Evolutionary conservation across 2,113 vertebrate species (phyloP).

Genomic region (Crotalus tigris): DNA sequence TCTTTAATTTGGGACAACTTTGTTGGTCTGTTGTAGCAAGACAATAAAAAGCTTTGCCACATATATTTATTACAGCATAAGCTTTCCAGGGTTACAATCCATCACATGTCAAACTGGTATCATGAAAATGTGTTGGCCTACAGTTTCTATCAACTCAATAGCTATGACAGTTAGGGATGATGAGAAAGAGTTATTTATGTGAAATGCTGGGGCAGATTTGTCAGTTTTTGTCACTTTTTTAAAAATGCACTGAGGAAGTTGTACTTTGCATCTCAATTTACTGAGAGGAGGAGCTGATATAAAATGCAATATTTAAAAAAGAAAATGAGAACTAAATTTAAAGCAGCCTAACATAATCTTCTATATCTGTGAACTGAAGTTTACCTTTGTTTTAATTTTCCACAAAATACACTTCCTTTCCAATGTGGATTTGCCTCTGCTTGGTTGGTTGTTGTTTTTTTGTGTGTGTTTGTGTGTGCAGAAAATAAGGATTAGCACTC

Average conservation of each 20-base stretch:
- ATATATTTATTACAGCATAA: neutral
- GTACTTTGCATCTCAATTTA: neutral
- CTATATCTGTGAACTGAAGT: neutral
- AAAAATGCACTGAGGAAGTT: neutral
- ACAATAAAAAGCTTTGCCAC: neutral
- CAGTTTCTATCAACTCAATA: neutral
- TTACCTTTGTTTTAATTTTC: neutral
- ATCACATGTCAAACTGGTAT: neutral
- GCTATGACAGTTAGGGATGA: neutral
- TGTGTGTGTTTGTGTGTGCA: neutral
- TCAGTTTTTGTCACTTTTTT: neutral
- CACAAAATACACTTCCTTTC: neutral
- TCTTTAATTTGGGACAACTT: neutral
- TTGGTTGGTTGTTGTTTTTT: no score
- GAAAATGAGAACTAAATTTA: neutral
- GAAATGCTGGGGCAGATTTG: neutral
- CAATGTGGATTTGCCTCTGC: neutral
- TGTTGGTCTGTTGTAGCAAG: neutral
- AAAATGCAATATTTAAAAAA: neutral
- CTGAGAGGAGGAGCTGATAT: neutral
- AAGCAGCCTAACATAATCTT: neutral
- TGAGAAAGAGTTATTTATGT: neutral
- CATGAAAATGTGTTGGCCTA: neutral
- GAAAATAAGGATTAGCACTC: neutral
- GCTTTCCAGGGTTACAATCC: neutral